These are phyloP conservation scores for Drosophila sechellia DNA, from an alignment of 1,140 invertebrate species.

Conservation along the genomic window DNA sequence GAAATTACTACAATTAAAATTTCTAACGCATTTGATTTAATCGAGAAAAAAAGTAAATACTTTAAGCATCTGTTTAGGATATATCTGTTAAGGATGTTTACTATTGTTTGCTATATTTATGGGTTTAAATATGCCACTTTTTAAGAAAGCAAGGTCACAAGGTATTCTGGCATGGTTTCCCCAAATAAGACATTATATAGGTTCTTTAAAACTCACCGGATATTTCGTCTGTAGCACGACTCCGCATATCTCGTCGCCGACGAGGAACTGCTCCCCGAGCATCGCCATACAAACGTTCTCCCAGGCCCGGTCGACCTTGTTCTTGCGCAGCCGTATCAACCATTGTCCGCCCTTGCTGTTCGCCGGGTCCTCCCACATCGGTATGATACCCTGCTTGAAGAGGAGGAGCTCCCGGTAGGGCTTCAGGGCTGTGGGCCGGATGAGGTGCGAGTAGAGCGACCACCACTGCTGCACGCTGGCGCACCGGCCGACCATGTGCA, in stretches of 20 bases:
- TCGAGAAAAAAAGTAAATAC: too few species aligned
- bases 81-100: too few species aligned
- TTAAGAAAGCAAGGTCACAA: too few species aligned
- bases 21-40: too few species aligned
- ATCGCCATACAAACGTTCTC: constrained; percentile 99
- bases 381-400: constrained; percentile 99
- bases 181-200: background rate
- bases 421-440: constrained; percentile 94
- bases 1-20: too few species aligned
- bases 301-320: constrained; percentile 97
- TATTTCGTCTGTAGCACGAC: constrained; percentile 97
- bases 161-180: constrained; percentile 32
- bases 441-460: constrained; percentile 96
- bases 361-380: constrained; percentile 99
- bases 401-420: constrained; percentile 98
- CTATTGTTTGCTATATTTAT: too few species aligned
- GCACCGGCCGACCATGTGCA: constrained; percentile 90
- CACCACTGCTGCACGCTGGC: constrained; percentile 98
- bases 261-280: constrained; percentile 99
- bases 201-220: constrained; percentile 87
- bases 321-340: constrained; percentile 97
- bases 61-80: too few species aligned
- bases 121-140: too few species aligned
- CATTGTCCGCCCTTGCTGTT: constrained; percentile 98
- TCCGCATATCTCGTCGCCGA: constrained; percentile 99